Conservation (phyloP, 2,797 vertebrate genomes). For the Oreochromis mossambicus region DNA sequence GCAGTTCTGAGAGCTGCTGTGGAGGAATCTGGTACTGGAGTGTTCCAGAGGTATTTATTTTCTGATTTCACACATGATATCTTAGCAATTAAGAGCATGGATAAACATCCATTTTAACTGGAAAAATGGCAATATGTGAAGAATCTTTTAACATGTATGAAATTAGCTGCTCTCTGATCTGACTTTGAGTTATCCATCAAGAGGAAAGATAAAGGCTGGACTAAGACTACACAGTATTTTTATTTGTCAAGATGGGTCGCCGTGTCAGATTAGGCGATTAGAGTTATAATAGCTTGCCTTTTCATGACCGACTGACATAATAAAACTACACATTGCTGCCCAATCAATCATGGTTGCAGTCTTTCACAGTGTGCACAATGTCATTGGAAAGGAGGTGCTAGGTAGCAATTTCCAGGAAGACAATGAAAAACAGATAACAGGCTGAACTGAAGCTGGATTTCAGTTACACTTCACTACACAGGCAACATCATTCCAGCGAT, state of each 20-base stretch:
- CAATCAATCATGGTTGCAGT: background rate
- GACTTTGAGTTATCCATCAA: background rate
- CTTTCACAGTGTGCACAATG: background rate
- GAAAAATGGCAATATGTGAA: background rate
- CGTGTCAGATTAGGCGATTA: background rate
- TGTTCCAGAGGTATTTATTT: background rate
- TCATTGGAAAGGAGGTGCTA: background rate
- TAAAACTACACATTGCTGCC: background rate
- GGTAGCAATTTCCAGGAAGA: background rate
- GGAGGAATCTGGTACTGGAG: background rate
- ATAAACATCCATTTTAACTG: background rate
- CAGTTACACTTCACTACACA: background rate
- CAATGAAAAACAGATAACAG: background rate
- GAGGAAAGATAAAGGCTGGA: background rate
- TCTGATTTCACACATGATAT: background rate
- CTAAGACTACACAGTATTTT: background rate
- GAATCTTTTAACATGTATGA: background rate
- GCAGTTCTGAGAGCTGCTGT: background rate
- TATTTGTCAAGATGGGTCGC: background rate
- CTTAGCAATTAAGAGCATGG: background rate
- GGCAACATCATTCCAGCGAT: background rate
- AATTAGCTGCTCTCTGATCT: background rate
- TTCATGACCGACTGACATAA: background rate
- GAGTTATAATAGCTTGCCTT: background rate
- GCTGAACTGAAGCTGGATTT: background rate